Base-by-base conservation (phyloP, 2,888 invertebrate genomes). In the Chorisops tibialis region DNA sequence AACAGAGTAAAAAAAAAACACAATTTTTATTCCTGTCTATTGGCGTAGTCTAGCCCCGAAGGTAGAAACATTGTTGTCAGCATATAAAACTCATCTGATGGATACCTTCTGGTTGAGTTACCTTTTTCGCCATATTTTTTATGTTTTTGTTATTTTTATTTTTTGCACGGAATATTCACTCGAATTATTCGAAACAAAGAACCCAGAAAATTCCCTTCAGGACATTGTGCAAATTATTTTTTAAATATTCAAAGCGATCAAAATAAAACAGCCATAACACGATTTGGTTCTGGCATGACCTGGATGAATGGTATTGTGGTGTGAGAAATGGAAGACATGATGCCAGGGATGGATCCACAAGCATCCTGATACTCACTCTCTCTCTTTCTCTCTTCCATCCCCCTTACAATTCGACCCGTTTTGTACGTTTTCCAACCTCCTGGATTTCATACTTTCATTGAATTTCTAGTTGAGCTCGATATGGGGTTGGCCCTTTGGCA, bases 171-270 rank as follows among this genome's bases (percentile, higher is more conserved):
- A 30, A 30, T 30, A 30, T 30, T 30, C 39, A 21, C 16, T 35
- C 18, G 50, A 50, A 18, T 39, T 39, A 21, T 12, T n/a, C 39
- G n/a, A 52, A 52, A 52, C 52, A 52, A 52, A 52, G 39, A n/a
- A 39, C 52, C 39, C 14, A 11, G n/a, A 30, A 52, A 39, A 16
- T 19, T n/a, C 39, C 39, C 52, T 52, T 2, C 52, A 52, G 52
- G 52, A 52, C 52, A 39, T 52, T 38, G 63, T 66, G 67, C 66
- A 68, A 68, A 68, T 68, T 68, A 67, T 67, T 68, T 68, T 68
- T 67, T 68, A 68, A 68, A 68, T 68, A 67, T 68, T 68, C 68
- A 68, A 67, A 68, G 67, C 67, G 67, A 66, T 68, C 67, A 66
- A 68, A 66, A 67, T 65, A 66, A 65, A 45, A 16, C 39, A 52